These are phyloP conservation scores for Pelodytes ibericus DNA, from an alignment of 2,797 vertebrate genomes.

Conservation along the genomic window DNA sequence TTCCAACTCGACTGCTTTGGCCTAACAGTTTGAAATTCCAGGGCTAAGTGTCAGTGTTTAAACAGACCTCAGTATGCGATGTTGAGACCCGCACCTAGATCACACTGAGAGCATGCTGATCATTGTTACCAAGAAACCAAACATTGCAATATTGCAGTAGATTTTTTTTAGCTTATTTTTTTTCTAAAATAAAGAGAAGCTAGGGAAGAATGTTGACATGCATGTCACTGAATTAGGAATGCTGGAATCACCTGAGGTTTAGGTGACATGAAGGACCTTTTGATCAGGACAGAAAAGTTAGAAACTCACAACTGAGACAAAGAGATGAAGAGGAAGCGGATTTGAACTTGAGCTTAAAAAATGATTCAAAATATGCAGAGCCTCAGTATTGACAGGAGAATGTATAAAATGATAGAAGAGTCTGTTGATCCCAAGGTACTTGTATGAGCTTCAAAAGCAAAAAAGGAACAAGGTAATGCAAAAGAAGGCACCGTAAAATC, in stretches of 20 bases:
- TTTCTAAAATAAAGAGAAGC: neutral
- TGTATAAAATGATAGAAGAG: neutral
- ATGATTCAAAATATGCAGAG: neutral
- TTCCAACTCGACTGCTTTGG: too few species aligned
- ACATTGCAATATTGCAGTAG: neutral
- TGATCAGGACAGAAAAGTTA: neutral
- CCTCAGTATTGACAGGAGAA: neutral
- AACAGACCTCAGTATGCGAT: too few species aligned
- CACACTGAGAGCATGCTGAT: neutral
- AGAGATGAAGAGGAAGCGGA: neutral
- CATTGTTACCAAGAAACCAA: neutral
- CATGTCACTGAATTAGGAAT: neutral
- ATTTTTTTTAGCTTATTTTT: neutral
- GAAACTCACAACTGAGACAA: neutral
- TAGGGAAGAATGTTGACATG: neutral
- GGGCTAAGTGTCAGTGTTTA: too few species aligned
- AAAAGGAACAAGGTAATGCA: too few species aligned
- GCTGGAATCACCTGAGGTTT: neutral
- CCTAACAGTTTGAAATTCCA: too few species aligned
- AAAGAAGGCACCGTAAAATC: neutral
- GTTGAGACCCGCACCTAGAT: neutral
- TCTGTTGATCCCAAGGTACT: neutral
- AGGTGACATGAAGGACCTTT: conserved; percentile 1
- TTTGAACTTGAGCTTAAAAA: neutral
- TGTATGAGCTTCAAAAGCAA: neutral